These are phyloP conservation scores for Hormiphora californensis DNA, from an alignment of 37 sponge, comb jelly and placozoan genomes.

Conservation along the genomic window DNA sequence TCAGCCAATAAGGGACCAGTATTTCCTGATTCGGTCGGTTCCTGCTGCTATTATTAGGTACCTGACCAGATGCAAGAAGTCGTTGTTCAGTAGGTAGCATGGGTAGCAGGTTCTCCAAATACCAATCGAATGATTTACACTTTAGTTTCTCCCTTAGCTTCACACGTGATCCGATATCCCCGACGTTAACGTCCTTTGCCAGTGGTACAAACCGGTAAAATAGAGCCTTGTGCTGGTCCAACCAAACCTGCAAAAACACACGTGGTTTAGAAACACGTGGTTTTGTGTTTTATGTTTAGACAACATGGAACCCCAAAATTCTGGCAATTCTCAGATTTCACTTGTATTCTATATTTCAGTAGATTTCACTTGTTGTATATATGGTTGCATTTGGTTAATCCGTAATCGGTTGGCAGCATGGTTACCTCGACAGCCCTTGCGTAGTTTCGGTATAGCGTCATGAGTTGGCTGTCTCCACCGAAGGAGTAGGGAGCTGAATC, in stretches of 20 bases:
- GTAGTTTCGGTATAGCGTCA: slow-evolving; percentile 73
- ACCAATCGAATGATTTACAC: slow-evolving; percentile 96
- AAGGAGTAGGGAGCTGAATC: slow-evolving; percentile 44
- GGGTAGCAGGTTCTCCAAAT: slow-evolving; percentile 72
- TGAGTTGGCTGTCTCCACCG: slow-evolving; percentile 60
- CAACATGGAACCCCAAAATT: no score
- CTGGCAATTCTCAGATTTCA: no score
- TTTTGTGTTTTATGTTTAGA: no score
- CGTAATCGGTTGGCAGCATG: no score
- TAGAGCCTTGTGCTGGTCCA: slow-evolving; percentile 83
- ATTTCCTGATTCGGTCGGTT: no score
- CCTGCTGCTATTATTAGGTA: no score
- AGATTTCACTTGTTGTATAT: no score
- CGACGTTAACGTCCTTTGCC: slow-evolving; percentile 61
- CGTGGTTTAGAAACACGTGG: no score
- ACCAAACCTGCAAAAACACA: slow-evolving; percentile 83
- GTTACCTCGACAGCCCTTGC: slow-evolving; percentile 72
- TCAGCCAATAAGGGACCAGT: no score
- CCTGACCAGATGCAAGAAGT: slow-evolving; percentile 57
- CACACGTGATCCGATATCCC: slow-evolving; percentile 69
- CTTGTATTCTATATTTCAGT: no score
- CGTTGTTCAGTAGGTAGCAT: slow-evolving; percentile 76
- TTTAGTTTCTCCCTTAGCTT: slow-evolving; percentile 65
- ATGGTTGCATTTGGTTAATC: no score
- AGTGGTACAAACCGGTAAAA: slow-evolving; percentile 80